Base-by-base conservation (phyloP, 2,113 vertebrate species). In the Pelecanus crispus region DNA sequence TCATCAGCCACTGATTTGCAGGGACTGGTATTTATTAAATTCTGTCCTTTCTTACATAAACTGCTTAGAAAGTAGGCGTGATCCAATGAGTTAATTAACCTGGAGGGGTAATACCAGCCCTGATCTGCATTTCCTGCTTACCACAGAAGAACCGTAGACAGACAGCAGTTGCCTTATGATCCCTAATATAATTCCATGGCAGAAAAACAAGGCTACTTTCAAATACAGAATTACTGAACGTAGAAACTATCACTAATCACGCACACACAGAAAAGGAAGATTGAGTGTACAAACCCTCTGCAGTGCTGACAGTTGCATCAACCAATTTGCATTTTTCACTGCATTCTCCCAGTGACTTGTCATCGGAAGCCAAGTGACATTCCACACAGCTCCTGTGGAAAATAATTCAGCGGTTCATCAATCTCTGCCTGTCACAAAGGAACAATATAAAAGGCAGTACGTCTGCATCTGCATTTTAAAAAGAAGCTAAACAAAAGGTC, bases 341-440 rank as follows among this genome's bases (percentile, higher is more conserved):
- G 95, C 99, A 99, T 70, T 97, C 95, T 97, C 97, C 98, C 11
- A 4, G 68, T 67, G 97, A 73, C 86, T 96, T 96, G 36, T 97
- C 98, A 24, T 98, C 85, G 0, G 97, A 97, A 97, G 98, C 98
- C 84, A 99, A 97, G 96, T 99, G 98, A 97, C 99, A 99, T 98
- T 99, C 99, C 71, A 99, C 98, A 95, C 99, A 99, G 97, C 94
- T 97, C 98, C 99, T 99, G 98, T 15, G n/a, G 90, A 97, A 92
- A 96, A 95, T 81, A 94, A 97, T 94, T 95, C 91, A 98, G 94
- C 50, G 93, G 77, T 75, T 95, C 68, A 93, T 97, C 95, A 96
- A 94, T 97, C 95, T 92, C 75, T 79, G 36, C 47, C 81, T 86
- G 74, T 85, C 80, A 95, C 70, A 82, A 78, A 83, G 77, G 34